Evolutionary conservation across 2,888 invertebrate species (phyloP), one percentile per base, ranked within the genome.

Genomic region (Meiosimyza platycephala): DNA sequence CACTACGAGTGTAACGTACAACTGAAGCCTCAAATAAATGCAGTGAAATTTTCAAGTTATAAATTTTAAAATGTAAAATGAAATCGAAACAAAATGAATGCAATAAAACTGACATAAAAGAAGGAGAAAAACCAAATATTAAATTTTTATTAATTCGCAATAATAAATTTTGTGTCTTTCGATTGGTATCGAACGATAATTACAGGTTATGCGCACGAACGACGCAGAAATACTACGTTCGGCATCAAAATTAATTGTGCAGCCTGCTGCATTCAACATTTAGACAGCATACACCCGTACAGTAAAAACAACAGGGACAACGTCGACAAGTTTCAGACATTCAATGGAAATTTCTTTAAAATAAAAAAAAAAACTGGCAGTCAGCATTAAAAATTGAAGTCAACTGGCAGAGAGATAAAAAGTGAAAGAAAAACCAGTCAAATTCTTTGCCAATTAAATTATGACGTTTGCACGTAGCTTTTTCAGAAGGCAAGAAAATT

Each of bases 111-210:
- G 13, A 9, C 12, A 18, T 22, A 48, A 65, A 52, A 47, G n/a
- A 64, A 51, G 7, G 13, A 54, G 28, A n/a, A 47, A 66, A 63
- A 66, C 48, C 66, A 69, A 76, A 71, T 67, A 75, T 71, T 72
- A 81, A 84, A 84, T 84, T 84, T 40, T 40, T 84, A 85, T 85
- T 84, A 85, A 85, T 84, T 83, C 85, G 80, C 82, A 85, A 85
- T 85, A 85, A 85, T 86, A 85, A 85, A 86, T 85, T 86, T 83
- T 84, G 84, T 86, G 86, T 86, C 87, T 86, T 83, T 85, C 85
- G 85, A 86, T 86, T 86, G 83, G 83, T 86, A 86, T 85, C 87
- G 84, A 85, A 80, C 82, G 83, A 85, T 86, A 86, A 86, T 86
- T 86, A 85, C 80, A 83, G 83, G 86, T 82, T 86, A 78, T 77